Conservation (phyloP, 2,113 vertebrate species). For the Columba livia region DNA sequence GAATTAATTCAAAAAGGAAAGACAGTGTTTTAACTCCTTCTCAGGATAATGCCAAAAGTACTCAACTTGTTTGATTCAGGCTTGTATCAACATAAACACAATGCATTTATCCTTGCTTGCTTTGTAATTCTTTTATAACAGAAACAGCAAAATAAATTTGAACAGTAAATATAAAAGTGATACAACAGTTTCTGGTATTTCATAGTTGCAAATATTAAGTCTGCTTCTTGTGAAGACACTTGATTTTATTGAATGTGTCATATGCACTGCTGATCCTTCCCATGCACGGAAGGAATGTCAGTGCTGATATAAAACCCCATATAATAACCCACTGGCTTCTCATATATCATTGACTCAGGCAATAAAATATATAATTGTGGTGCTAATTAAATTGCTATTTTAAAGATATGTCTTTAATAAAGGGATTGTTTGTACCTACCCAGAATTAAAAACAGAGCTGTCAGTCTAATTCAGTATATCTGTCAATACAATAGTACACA, state of each 20-base stretch:
- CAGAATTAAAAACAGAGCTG: slow-evolving; percentile 64
- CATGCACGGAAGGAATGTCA: background rate
- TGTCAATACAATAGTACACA: slow-evolving; percentile 51
- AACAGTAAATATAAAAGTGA: background rate
- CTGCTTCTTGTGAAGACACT: slow-evolving; percentile 30
- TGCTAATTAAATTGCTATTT: slow-evolving; percentile 53
- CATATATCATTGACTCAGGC: slow-evolving; percentile 15
- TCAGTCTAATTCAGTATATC: slow-evolving; percentile 46
- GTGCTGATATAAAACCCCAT: background rate
- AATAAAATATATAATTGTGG: slow-evolving; percentile 13
- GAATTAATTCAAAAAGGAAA: background rate
- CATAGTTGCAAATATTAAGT: background rate
- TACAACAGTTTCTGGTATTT: background rate
- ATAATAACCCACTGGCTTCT: slow-evolving; percentile 11
- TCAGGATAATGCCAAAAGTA: background rate
- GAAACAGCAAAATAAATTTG: background rate
- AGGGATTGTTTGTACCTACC: slow-evolving; percentile 46
- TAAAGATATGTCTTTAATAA: slow-evolving; percentile 58
- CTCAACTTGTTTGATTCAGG: background rate
- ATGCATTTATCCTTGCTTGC: background rate
- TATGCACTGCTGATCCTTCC: background rate
- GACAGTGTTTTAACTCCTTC: background rate
- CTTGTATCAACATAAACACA: background rate
- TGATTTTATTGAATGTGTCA: background rate
- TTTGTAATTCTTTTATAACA: background rate